Conservation (phyloP, 2,113 vertebrate genomes). For the Podocnemis expansa region DNA sequence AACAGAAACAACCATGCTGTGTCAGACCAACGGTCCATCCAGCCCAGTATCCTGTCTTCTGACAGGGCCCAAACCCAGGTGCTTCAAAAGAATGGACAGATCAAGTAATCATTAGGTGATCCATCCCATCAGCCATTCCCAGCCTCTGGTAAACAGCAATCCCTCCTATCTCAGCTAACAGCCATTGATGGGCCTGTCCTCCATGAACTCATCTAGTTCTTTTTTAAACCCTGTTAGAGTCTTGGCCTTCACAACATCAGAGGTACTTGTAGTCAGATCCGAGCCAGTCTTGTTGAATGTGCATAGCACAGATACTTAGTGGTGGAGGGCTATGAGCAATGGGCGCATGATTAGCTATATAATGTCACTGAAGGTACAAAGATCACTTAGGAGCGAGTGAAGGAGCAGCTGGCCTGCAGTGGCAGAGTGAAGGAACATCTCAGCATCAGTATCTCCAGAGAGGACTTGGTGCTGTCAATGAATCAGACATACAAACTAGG, state of each 20-base stretch:
- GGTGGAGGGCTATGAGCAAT: neutral
- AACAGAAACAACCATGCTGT: too few species aligned
- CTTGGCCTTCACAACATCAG: neutral
- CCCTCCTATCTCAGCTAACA: too few species aligned
- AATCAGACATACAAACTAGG: neutral
- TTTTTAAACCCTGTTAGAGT: too few species aligned
- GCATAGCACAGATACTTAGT: neutral
- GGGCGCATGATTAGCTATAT: neutral
- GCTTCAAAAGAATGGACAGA: too few species aligned
- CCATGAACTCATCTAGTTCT: too few species aligned
- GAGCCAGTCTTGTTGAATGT: neutral
- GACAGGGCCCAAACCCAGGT: too few species aligned
- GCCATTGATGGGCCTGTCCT: too few species aligned
- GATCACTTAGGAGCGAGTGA: neutral
- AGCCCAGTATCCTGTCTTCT: too few species aligned
- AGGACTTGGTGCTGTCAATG: neutral
- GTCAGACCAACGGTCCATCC: too few species aligned
- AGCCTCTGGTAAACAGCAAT: too few species aligned
- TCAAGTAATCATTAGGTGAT: too few species aligned
- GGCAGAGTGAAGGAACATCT: neutral
- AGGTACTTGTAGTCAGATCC: neutral
- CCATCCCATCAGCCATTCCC: too few species aligned
- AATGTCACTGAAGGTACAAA: neutral
- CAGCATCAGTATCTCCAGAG: neutral
- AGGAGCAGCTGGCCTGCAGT: neutral